A percentile compares a stretch with the other conserved stretches of the same genome.
Evolutionary conservation across 2,113 vertebrate species (phyloP).

Genomic region (Melospiza georgiana): DNA sequence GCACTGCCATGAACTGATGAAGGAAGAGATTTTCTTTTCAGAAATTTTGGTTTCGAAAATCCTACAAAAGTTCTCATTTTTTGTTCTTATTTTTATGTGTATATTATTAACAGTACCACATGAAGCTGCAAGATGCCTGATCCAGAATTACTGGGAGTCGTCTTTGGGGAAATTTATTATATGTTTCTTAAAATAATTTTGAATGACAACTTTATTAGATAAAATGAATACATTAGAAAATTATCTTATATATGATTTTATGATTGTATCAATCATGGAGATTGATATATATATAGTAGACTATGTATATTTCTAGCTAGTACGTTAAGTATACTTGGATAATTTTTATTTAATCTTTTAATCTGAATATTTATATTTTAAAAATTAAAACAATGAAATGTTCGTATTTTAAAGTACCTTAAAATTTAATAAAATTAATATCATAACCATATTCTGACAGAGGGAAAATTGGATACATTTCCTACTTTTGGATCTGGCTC

Average conservation of each 20-base stretch:
- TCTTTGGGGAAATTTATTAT: not conserved
- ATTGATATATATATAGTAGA: not conserved
- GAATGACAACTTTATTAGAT: not conserved
- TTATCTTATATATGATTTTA: not conserved
- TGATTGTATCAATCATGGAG: not conserved
- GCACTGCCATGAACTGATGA: not conserved
- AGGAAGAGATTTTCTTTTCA: not conserved
- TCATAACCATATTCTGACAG: not conserved
- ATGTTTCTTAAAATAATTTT: not conserved
- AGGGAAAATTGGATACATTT: not conserved
- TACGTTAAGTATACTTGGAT: not conserved
- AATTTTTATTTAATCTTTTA: not conserved
- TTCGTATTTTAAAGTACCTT: not conserved
- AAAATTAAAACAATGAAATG: not conserved
- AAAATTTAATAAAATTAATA: not conserved
- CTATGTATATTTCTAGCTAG: not conserved
- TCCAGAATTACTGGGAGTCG: not conserved
- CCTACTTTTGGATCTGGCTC: not conserved
- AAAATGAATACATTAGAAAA: not conserved
- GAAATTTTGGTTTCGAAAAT: not conserved
- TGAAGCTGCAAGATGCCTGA: not conserved
- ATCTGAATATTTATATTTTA: not conserved
- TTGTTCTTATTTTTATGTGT: not conserved
- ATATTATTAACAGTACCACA: not conserved
- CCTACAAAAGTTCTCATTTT: not conserved